These are phyloP conservation scores for Oreochromis tanganicae DNA, from an alignment of 2,113 vertebrate species.

Conservation along the genomic window DNA sequence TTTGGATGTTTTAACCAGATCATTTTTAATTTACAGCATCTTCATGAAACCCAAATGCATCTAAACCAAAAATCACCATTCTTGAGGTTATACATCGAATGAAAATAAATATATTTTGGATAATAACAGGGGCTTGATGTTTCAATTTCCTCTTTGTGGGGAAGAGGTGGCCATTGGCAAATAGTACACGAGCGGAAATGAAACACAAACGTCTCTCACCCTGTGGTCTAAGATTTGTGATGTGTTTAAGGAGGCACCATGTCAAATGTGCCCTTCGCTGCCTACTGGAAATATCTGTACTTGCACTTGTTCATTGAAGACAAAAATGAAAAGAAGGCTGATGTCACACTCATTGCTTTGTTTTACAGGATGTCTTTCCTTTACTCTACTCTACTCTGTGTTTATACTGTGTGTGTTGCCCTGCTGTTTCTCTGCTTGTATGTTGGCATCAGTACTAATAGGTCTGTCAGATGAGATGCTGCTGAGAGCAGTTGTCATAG, in stretches of 20 bases:
- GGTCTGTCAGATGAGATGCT: slow-evolving; percentile 55
- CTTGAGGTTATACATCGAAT: neutral
- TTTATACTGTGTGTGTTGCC: neutral
- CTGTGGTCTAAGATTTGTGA: slow-evolving; percentile 20
- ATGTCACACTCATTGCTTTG: neutral
- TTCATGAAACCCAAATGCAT: slow-evolving; percentile 16
- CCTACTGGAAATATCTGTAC: neutral
- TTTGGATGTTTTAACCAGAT: neutral
- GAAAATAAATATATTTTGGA: slow-evolving; percentile 33
- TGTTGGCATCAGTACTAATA: slow-evolving; percentile 42
- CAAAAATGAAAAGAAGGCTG: neutral
- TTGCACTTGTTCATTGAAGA: neutral
- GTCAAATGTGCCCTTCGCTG: slow-evolving; percentile 8
- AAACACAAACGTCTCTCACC: slow-evolving; percentile 60
- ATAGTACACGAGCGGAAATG: slow-evolving; percentile 51
- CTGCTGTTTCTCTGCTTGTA: neutral
- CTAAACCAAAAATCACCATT: neutral
- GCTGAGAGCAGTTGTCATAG: slow-evolving; percentile 64
- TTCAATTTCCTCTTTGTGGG: slow-evolving; percentile 56
- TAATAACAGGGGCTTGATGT: slow-evolving; percentile 27
- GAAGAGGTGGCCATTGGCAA: slow-evolving; percentile 20
- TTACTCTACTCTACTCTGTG: neutral
- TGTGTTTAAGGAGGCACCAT: slow-evolving; percentile 13
- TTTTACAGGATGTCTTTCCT: neutral
- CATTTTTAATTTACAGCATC: slow-evolving; percentile 4